These are phyloP conservation scores for Onychostoma macrolepis DNA, from an alignment of 2,113 vertebrate species.

Conservation along the genomic window DNA sequence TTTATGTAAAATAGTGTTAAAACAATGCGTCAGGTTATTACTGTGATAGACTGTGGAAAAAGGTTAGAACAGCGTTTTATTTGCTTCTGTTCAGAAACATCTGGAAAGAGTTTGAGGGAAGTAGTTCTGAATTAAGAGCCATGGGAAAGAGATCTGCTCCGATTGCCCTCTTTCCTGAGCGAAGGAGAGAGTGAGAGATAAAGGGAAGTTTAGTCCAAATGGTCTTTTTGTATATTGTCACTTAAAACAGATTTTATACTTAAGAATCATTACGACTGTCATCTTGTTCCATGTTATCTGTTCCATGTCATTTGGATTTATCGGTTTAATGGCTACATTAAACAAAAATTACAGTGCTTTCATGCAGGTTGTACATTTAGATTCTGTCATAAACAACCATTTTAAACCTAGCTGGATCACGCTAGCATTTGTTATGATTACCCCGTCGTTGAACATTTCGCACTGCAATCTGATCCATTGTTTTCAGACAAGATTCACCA, in stretches of 20 bases:
- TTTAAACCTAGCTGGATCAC: neutral
- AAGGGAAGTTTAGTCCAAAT: slow-evolving; percentile 17
- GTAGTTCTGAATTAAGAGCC: slow-evolving; percentile 55
- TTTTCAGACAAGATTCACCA: slow-evolving; percentile 28
- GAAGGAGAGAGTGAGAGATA: slow-evolving; percentile 17
- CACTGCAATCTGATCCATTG: slow-evolving; percentile 18
- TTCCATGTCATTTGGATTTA: slow-evolving; percentile 8
- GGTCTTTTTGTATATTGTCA: slow-evolving; percentile 24
- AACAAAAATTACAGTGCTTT: neutral
- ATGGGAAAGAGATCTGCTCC: slow-evolving; percentile 42
- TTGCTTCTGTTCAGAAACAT: slow-evolving; percentile 55
- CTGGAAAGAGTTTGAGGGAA: slow-evolving; percentile 56
- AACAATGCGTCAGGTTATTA: slow-evolving; percentile 47
- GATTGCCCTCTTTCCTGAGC: slow-evolving; percentile 29
- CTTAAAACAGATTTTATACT: slow-evolving; percentile 11
- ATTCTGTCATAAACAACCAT: slow-evolving; percentile 10
- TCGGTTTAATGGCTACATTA: neutral
- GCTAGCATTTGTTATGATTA: neutral
- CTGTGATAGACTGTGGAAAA: slow-evolving; percentile 50
- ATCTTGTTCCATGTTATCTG: neutral
- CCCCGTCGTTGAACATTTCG: neutral
- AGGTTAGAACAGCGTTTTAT: slow-evolving; percentile 50
- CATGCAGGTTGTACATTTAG: neutral
- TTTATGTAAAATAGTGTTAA: slow-evolving; percentile 41
- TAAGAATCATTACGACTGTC: neutral